Conservation (phyloP, 2,113 vertebrate genomes). For the Seriola quinqueradiata region DNA sequence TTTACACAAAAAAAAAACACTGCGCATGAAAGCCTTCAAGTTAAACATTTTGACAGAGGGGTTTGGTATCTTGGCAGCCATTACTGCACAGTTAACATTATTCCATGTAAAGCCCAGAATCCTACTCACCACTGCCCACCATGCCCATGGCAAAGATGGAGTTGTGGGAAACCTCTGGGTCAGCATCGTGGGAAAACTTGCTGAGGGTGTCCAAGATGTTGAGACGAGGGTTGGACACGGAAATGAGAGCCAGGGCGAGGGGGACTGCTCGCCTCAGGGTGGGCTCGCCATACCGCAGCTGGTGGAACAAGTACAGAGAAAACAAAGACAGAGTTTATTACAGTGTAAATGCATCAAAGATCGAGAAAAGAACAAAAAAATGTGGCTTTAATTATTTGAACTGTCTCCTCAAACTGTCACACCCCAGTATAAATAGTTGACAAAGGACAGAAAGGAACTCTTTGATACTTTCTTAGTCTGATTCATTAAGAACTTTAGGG, state of each 20-base stretch:
- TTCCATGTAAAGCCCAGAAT: neutral
- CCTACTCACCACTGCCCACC: constrained; percentile 96
- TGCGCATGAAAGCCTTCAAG: neutral
- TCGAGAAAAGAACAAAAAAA: neutral
- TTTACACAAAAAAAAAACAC: neutral
- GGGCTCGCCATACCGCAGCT: constrained; percentile 98
- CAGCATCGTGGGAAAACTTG: constrained; percentile 98
- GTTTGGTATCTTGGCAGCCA: neutral
- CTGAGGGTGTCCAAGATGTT: constrained; percentile 98
- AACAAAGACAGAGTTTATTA: neutral
- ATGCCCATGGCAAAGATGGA: constrained; percentile 99
- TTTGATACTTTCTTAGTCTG: neutral
- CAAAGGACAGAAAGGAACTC: neutral
- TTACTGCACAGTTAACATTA: neutral
- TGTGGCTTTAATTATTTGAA: neutral
- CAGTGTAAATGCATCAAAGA: neutral
- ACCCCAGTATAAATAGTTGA: neutral
- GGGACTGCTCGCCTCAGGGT: constrained; percentile 97
- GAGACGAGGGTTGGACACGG: constrained; percentile 96
- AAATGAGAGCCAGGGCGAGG: constrained; percentile 95
- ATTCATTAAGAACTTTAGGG: neutral
- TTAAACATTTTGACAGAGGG: neutral
- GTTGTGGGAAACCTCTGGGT: constrained; percentile 98
- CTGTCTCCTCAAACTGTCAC: neutral
- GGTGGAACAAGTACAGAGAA: constrained; percentile 8